A percentile compares a stretch with the other conserved stretches of the same genome.
These are phyloP conservation scores for Dexiosoma caninum DNA, from an alignment of 2,888 invertebrate species.

Conservation along the genomic window DNA sequence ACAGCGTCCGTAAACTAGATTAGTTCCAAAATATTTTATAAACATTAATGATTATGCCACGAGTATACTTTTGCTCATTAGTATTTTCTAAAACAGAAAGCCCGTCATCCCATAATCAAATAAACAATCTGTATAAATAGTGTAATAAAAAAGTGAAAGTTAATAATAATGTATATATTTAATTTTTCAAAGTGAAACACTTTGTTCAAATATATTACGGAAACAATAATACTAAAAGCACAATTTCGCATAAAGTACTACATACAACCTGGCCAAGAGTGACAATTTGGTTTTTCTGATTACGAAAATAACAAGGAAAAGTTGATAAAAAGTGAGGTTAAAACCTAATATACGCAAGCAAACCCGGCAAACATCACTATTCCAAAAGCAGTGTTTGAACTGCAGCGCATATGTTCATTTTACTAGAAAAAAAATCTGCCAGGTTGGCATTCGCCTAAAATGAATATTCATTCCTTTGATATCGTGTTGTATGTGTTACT, in stretches of 20 bases:
- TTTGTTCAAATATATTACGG: too few species aligned
- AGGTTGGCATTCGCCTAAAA: constrained; percentile 76
- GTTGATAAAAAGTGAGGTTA: constrained; percentile 61
- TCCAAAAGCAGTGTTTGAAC: constrained; percentile 32
- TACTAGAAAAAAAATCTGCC: constrained; percentile 73
- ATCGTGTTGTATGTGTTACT: constrained; percentile 57
- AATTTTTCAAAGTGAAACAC: too few species aligned
- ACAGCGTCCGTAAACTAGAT: too few species aligned
- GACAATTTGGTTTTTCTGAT: constrained; percentile 25
- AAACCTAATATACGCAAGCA: constrained; percentile 50
- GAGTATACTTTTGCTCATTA: constrained; percentile 35
- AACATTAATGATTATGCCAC: constrained; percentile 34
- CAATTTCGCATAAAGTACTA: too few species aligned
- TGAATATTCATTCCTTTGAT: constrained; percentile 73
- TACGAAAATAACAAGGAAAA: constrained; percentile 15
- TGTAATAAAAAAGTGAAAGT: constrained; percentile 56
- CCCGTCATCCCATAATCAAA: not conserved
- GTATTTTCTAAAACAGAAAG: not conserved
- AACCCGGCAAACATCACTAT: constrained; percentile 60
- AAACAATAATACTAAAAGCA: too few species aligned
- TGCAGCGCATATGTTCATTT: constrained; percentile 40
- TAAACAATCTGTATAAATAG: constrained; percentile 37
- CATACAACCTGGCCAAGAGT: constrained; percentile 19
- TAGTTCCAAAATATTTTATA: not conserved
- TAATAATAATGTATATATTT: not conserved